phyloP scores from a whole-genome alignment of 2,797 vertebrate species.

The Podarcis lilfordi region DNA sequence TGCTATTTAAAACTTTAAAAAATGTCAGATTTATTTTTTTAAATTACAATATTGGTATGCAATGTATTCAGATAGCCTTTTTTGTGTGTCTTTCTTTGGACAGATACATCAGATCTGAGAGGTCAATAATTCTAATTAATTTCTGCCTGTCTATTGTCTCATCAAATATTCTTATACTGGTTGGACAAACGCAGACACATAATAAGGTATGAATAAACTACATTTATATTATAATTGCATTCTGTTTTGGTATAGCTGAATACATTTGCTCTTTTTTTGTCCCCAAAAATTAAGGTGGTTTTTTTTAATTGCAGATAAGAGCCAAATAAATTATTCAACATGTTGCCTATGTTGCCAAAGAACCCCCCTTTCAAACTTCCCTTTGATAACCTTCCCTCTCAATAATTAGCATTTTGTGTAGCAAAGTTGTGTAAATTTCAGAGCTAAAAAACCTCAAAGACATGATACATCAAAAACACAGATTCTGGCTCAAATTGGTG shows the following conservation, averaged over 20 bases:
- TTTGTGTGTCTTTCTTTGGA: slow-evolving; percentile 62
- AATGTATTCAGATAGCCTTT: slow-evolving; percentile 36
- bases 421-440: slow-evolving; percentile 67
- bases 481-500: slow-evolving; percentile 69
- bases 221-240: slow-evolving; percentile 40
- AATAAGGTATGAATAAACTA: slow-evolving; percentile 88
- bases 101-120: slow-evolving; percentile 97
- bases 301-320: background rate
- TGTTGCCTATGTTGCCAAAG: slow-evolving; percentile 37
- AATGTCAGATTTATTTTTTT: slow-evolving; percentile 29
- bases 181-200: slow-evolving; percentile 98
- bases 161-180: slow-evolving; percentile 97
- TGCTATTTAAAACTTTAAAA: slow-evolving; percentile 18
- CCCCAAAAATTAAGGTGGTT: background rate
- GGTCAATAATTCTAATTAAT: slow-evolving; percentile 99
- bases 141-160: slow-evolving; percentile 99
- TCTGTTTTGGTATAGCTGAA: slow-evolving; percentile 45
- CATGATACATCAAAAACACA: slow-evolving; percentile 69
- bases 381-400: slow-evolving; percentile 62
- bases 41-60: slow-evolving; percentile 15
- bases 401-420: slow-evolving; percentile 58
- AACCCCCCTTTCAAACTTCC: slow-evolving; percentile 46
- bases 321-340: slow-evolving; percentile 44
- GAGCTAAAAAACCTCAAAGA: slow-evolving; percentile 70
- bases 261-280: background rate